Conservation (phyloP, 2,113 vertebrate species). For the Paramisgurnus dabryanus region DNA sequence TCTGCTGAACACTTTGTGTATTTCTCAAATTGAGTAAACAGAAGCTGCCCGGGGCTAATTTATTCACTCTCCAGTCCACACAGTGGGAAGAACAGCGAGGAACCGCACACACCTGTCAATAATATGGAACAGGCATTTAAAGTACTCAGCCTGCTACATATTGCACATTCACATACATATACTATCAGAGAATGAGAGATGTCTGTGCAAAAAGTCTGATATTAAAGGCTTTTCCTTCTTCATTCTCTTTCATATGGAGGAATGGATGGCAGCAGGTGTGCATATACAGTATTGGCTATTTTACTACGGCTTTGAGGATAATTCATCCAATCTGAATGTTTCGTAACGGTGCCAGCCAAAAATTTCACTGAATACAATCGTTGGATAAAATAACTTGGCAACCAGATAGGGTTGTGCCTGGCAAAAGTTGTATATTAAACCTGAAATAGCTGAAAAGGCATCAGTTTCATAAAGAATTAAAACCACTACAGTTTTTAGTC, state of each 20-base stretch:
- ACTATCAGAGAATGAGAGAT: conserved; percentile 19
- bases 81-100: conserved; percentile 67
- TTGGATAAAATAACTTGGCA: too few species aligned
- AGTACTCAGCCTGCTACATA: conserved; percentile 16
- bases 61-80: conserved; percentile 69
- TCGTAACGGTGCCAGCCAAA: too few species aligned
- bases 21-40: conserved; percentile 73
- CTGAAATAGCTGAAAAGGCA: too few species aligned
- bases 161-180: conserved; percentile 22
- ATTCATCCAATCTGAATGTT: too few species aligned
- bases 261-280: conserved; percentile 3
- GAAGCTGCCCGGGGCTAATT: conserved; percentile 73
- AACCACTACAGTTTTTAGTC: too few species aligned
- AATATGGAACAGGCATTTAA: conserved; percentile 51
- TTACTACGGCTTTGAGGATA: too few species aligned
- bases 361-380: too few species aligned
- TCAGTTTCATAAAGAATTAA: too few species aligned
- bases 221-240: too few species aligned
- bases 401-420: too few species aligned
- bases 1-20: conserved; percentile 68
- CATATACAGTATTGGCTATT: too few species aligned
- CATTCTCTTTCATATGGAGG: not conserved
- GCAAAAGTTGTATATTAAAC: too few species aligned
- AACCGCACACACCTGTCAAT: conserved; percentile 70
- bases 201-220: not conserved